Conservation (phyloP, 2,888 invertebrate genomes). For the Fragum whitleyi region DNA sequence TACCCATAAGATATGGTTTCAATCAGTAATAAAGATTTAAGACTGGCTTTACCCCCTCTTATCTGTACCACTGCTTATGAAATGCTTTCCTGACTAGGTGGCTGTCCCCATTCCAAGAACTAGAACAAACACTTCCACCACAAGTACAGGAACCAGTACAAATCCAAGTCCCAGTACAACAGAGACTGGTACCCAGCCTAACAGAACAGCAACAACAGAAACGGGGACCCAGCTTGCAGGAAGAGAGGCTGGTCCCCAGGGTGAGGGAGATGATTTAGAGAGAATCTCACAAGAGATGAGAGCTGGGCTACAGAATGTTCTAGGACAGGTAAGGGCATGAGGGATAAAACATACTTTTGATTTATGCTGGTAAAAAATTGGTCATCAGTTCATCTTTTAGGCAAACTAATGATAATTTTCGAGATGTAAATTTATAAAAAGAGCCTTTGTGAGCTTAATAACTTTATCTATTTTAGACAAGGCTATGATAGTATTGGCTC, state of each 20-base stretch:
- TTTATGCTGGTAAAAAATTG: neutral
- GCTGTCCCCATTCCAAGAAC: neutral
- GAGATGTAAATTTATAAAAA: no score
- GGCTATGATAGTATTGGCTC: no score
- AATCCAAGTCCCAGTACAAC: slow-evolving; percentile 48
- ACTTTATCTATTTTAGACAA: no score
- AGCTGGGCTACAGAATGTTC: slow-evolving; percentile 51
- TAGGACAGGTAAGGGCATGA: slow-evolving; percentile 46
- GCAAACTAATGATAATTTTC: no score
- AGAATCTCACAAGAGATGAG: slow-evolving; percentile 53
- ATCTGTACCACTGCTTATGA: no score
- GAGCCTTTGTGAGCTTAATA: no score
- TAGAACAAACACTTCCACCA: slow-evolving; percentile 47
- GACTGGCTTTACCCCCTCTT: no score
- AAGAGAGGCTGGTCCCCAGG: slow-evolving; percentile 32
- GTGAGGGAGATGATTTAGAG: slow-evolving; percentile 38
- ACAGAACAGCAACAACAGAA: slow-evolving; percentile 39
- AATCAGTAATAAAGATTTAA: no score
- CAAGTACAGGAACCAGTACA: slow-evolving; percentile 61
- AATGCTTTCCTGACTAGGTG: neutral
- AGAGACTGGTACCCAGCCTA: slow-evolving; percentile 43
- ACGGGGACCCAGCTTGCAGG: slow-evolving; percentile 45
- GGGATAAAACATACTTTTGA: neutral
- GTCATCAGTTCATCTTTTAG: neutral
- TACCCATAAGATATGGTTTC: no score